Evolutionary conservation across 2,888 invertebrate species (phyloP).

Genomic region (Ditylenchus weischeri): DNA sequence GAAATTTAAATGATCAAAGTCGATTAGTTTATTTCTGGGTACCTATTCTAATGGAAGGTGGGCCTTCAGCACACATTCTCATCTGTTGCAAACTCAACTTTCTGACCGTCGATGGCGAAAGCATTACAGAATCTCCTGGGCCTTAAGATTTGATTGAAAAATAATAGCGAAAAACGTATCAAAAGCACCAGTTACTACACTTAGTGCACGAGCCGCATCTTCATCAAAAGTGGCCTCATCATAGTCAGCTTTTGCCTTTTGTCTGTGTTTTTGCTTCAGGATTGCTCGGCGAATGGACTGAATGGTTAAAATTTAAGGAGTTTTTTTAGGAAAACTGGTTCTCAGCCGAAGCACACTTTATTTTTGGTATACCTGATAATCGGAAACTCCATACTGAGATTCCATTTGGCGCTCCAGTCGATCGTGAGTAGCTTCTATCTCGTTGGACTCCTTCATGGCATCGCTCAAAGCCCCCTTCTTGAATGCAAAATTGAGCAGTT

Average conservation of each 20-base stretch:
- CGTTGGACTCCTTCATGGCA: slow-evolving; percentile 63
- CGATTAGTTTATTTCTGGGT: no score
- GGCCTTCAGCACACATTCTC: neutral
- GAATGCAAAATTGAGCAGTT: slow-evolving; percentile 76
- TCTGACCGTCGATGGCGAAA: neutral
- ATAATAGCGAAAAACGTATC: neutral
- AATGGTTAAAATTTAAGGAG: no score
- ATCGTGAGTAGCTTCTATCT: slow-evolving; percentile 49
- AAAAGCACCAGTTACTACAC: neutral
- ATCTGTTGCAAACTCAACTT: neutral
- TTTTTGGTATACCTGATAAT: slow-evolving; percentile 22
- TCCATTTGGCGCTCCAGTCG: slow-evolving; percentile 40
- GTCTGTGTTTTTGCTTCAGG: slow-evolving; percentile 28
- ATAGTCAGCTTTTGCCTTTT: slow-evolving; percentile 35
- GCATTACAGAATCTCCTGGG: neutral
- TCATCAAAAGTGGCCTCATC: slow-evolving; percentile 36
- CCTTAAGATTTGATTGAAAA: neutral
- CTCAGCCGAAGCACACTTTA: neutral
- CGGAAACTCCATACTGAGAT: slow-evolving; percentile 28
- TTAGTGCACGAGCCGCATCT: slow-evolving; percentile 11
- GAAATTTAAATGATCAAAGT: no score
- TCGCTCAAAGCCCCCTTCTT: slow-evolving; percentile 71
- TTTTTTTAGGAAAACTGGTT: slow-evolving; percentile 1
- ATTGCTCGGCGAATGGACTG: slow-evolving; percentile 34
- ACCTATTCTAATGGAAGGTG: no score